phyloP scores from a whole-genome alignment of 2,113 vertebrate genomes.

The Capreolus pygargus region DNA sequence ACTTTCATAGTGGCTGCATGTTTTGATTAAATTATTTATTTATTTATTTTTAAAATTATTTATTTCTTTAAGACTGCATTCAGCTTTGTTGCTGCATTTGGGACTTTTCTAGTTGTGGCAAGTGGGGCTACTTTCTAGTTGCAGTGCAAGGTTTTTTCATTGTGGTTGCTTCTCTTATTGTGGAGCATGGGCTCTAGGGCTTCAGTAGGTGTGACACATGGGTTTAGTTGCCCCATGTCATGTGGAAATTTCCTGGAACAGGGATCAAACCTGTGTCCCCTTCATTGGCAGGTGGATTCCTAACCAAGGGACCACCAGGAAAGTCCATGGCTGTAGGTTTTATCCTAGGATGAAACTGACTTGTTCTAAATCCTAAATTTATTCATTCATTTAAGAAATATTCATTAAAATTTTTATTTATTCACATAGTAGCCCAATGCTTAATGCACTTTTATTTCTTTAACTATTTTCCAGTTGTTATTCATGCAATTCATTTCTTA shows the following conservation, averaged over 20 bases:
- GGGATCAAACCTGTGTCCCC: not conserved
- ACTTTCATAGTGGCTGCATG: not conserved
- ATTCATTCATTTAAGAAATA: constrained; percentile 29
- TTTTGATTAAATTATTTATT: not conserved
- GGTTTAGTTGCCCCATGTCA: not conserved
- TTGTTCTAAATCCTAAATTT: constrained; percentile 7
- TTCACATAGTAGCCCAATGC: not conserved
- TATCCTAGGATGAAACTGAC: not conserved
- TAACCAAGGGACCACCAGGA: not conserved
- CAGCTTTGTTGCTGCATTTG: not conserved
- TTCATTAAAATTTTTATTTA: not conserved
- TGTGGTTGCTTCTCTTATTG: not conserved
- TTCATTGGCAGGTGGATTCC: not conserved
- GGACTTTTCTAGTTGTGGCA: not conserved
- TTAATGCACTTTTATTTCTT: not conserved
- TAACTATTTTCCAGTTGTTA: not conserved
- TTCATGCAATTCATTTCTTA: not conserved
- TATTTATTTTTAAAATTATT: not conserved
- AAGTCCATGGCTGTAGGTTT: not conserved
- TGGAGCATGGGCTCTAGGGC: not conserved
- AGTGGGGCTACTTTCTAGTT: not conserved
- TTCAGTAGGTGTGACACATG: not conserved
- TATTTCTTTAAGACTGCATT: not conserved
- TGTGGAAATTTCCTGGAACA: not conserved
- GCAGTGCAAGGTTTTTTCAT: not conserved